Base-by-base conservation (phyloP, 2,888 invertebrate genomes). In the Drosophila anomalata region DNA sequence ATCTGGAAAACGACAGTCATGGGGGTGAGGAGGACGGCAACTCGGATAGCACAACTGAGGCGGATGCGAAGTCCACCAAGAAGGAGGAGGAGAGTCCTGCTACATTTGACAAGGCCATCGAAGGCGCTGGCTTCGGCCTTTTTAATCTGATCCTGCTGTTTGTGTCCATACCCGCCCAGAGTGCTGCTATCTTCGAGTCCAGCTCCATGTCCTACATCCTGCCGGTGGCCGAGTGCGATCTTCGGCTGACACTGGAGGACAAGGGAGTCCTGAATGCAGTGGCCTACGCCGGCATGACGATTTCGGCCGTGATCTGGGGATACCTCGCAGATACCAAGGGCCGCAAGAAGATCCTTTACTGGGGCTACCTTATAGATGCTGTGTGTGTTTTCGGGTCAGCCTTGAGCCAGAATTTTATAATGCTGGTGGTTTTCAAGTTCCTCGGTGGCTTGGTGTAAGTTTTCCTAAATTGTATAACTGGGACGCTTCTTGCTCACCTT, bases 281-380 rank as follows among this genome's bases (percentile, higher is more conserved):
- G 67, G 95, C 95, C 4, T 96, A 96, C 91, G 93, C 94, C 87
- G 96, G 96, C 94, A 96, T 96, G 95, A 94, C 95, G 76, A 92
- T 94, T 0, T 95, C 96, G 41, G 95, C 95, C 0, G 93, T 95
- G 88, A 73, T 95, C 3, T 96, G 96, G 96, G 96, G 96, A 0
- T 96, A 94, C 87, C 90, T 96, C 6, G 95, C 96, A 0, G 96
- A 96, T 88, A 95, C 95, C 0, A 92, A 95, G 65, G 96, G 96
- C 9, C 93, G 95, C 66, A 94, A 93, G 75, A 94, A 93, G 84
- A 93, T 96, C 57, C 92, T 96, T 77, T 92, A 95, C 29, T 93
- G 93, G 86, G 96, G 96, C 0, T 94, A 94, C 85, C 88, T 95
- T 48, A 87, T 93, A 9, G 94, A 96, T 47, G 94, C 93, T 0